Evolutionary conservation across 1,140 invertebrate genomes (phyloP), one percentile per base, ranked within the genome.

Genomic region (Neelides sp.): DNA sequence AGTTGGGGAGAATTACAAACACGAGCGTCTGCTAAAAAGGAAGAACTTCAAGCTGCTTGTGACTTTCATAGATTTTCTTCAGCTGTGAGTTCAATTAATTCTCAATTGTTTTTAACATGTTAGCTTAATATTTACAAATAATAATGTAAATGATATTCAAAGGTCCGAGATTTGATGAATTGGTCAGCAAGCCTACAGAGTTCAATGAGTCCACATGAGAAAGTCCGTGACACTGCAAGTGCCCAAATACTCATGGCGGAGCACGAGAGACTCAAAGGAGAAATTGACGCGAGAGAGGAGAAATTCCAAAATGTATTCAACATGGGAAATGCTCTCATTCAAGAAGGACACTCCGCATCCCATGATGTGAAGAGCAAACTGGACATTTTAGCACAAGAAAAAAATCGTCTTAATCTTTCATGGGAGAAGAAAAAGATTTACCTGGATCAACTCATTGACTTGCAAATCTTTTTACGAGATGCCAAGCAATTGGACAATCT

Each of bases 381-480:
- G 17, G 54, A 48, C 40, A 26, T 50, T 12, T 32, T 94, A 26
- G 64, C 88, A 35, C 78, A 84, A 46, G 85, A 89, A 63, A 73
- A 85, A 2, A 78, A 82, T 39, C 78, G 78, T 45, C 69, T 94
- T 17, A 82, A 86, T 58, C 75, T 77, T 0, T 82, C 84, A 1
- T 96, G 91, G 88, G 84, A 88, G 48, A 76, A 82, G 22, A 85
- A 90, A 62, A 88, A 91, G 65, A 78, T 92, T 2, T 82, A 88
- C 61, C 70, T 98, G 20, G 88, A 95, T 66, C 92, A 98, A 66
- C 72, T 95, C 37, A 90, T 93, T 53, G 91, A 97, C 66, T 71
- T 93, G 46, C 90, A 96, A 64, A 85, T 89, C 64, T 97, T 98
- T 77, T 69, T 95, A 37, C 74, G 92, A 26, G 94, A 98, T 71